Conservation (phyloP, 2,888 invertebrate species). For the Pristionchus fissidentatus region DNA sequence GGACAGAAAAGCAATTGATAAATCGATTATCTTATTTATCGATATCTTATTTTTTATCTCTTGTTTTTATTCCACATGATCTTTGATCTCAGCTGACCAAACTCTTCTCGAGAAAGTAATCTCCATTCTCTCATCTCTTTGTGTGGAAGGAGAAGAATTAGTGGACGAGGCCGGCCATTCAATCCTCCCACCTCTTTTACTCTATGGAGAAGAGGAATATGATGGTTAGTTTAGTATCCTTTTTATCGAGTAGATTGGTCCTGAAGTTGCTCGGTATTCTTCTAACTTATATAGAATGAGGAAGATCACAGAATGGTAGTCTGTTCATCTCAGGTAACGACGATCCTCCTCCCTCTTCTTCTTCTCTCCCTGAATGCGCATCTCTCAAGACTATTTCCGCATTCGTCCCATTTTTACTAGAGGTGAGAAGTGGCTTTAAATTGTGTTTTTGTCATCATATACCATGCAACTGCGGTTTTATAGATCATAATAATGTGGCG, state of each 20-base stretch:
- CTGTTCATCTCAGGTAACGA: background rate
- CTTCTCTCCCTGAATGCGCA: slow-evolving; percentile 32
- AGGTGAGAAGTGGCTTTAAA: background rate
- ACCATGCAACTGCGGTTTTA: too few relatives aligned
- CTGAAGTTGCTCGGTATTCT: too few relatives aligned
- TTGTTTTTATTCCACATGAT: background rate
- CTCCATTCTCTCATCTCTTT: slow-evolving; percentile 14
- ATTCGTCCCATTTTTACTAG: slow-evolving; percentile 41
- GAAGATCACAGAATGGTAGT: background rate
- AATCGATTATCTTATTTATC: background rate
- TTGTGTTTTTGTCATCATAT: too few relatives aligned
- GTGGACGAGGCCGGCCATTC: slow-evolving; percentile 36
- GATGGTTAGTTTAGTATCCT: too few relatives aligned
- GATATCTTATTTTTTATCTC: background rate
- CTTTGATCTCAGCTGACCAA: background rate
- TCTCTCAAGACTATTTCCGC: slow-evolving; percentile 35
- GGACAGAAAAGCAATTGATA: background rate
- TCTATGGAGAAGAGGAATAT: slow-evolving; percentile 49
- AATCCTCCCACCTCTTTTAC: slow-evolving; percentile 45
- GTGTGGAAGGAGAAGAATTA: slow-evolving; percentile 48
- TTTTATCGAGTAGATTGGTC: too few relatives aligned
- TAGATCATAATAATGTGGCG: too few relatives aligned
- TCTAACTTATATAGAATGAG: background rate
- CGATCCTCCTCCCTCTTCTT: background rate
- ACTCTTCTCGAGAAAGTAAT: slow-evolving; percentile 14